phyloP scores from a whole-genome alignment of 2,113 vertebrate genomes.

The Tonatia bakeri region DNA sequence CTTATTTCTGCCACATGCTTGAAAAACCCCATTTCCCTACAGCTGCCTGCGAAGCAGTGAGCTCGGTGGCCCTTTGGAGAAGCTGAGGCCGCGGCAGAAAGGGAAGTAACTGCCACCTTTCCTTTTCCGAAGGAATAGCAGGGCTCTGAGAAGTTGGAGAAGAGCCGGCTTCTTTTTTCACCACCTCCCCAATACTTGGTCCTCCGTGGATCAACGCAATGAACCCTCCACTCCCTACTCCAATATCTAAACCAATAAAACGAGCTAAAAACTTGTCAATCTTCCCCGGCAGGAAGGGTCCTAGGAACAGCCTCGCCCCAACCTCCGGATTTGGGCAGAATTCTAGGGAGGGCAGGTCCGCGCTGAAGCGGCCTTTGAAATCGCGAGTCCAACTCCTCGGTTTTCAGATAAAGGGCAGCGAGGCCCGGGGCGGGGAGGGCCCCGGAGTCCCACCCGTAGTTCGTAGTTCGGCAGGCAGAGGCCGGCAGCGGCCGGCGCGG shows the following conservation, averaged over 20 bases:
- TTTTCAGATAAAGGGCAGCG: not conserved
- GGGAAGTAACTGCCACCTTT: conserved; percentile 33
- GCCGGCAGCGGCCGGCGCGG: not conserved
- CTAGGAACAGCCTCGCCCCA: not conserved
- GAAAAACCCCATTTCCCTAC: not conserved
- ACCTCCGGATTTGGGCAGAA: not conserved
- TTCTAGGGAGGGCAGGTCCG: not conserved
- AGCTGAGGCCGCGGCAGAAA: not conserved
- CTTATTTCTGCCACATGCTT: conserved; percentile 24
- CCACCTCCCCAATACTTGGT: not conserved
- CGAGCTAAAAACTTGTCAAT: conserved; percentile 13
- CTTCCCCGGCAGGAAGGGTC: not conserved
- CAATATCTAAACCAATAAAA: not conserved
- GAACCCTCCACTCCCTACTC: not conserved
- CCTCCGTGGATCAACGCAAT: not conserved
- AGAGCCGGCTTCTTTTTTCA: not conserved
- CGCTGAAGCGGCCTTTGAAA: conserved; percentile 33
- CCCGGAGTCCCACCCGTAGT: not conserved
- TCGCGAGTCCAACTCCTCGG: not conserved
- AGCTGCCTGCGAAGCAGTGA: not conserved
- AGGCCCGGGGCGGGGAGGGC: conserved; percentile 30
- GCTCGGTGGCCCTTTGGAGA: conserved; percentile 14
- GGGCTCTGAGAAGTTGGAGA: conserved; percentile 29
- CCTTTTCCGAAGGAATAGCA: not conserved
- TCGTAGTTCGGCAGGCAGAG: not conserved